Evolutionary conservation across 2,113 vertebrate genomes (phyloP).

Genomic region (Macrotus californicus): DNA sequence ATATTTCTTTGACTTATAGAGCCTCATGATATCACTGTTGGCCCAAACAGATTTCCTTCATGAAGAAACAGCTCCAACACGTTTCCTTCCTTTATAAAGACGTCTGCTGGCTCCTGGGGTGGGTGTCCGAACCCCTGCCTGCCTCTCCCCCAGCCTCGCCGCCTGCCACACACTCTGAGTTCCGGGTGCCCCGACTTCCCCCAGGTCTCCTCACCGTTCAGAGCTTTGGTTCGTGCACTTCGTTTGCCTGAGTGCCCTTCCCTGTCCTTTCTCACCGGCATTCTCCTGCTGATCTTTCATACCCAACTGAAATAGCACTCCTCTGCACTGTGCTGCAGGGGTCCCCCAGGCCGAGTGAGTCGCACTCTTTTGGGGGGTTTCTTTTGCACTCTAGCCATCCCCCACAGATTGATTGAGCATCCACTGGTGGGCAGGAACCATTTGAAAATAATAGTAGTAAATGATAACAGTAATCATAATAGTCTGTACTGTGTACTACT

Average conservation of each 20-base stretch:
- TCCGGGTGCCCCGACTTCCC: not conserved
- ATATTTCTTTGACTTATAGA: not conserved
- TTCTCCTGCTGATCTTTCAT: not conserved
- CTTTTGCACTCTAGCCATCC: not conserved
- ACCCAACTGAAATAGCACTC: not conserved
- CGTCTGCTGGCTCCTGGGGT: not conserved
- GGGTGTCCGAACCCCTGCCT: not conserved
- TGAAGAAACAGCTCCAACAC: not conserved
- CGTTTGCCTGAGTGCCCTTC: not conserved
- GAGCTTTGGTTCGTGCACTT: not conserved
- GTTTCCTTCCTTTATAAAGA: not conserved
- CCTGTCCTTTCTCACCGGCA: not conserved
- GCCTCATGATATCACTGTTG: not conserved
- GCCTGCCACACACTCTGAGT: not conserved
- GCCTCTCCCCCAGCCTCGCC: not conserved
- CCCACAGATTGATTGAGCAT: not conserved
- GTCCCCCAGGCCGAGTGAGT: not conserved
- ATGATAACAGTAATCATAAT: not conserved
- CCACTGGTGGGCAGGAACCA: not conserved
- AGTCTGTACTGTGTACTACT: not conserved
- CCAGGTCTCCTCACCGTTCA: not conserved
- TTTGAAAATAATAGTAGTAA: conserved; percentile 3
- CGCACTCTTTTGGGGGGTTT: too few species aligned
- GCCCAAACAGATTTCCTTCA: not conserved
- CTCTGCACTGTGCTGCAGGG: fast-evolving